A percentile compares a stretch with the other conserved stretches of the same genome.
Conservation (phyloP, 1,140 invertebrate species). For the Mesaphorura yosii region DNA sequence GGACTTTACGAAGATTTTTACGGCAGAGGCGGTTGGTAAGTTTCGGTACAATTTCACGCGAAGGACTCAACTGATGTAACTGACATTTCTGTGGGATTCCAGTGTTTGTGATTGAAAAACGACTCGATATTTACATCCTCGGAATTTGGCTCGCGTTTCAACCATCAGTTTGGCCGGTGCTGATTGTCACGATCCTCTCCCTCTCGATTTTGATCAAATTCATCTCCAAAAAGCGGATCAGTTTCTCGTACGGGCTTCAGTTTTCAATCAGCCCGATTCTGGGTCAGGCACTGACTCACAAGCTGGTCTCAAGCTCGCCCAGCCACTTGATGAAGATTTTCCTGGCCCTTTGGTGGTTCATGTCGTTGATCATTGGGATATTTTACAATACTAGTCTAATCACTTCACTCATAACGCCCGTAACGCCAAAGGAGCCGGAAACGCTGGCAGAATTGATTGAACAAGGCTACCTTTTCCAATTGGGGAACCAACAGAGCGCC, state of each 20-base stretch:
- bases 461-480: constrained; percentile 18
- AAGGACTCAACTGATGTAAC: too few relatives aligned
- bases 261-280: too few relatives aligned
- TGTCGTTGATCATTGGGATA: constrained; percentile 16
- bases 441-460: constrained; percentile 14
- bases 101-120: too few relatives aligned
- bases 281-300: too few relatives aligned
- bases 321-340: too few relatives aligned
- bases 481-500: constrained; percentile 13
- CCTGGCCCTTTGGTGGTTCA: constrained; percentile 22
- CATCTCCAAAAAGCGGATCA: too few relatives aligned
- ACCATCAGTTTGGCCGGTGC: constrained; percentile 20
- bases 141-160: constrained; percentile 25
- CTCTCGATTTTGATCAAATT: constrained; percentile 4
- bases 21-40: constrained; percentile 21
- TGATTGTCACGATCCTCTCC: constrained; percentile 5
- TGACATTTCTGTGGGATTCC: too few relatives aligned
- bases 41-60: too few relatives aligned
- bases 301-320: too few relatives aligned
- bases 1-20: constrained; percentile 20
- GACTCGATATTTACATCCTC: too few relatives aligned
- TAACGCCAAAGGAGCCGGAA: constrained; percentile 20
- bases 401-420: constrained; percentile 25
- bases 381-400: constrained; percentile 24
- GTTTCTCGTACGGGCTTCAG: too few relatives aligned